Evolutionary conservation across 2,797 vertebrate genomes (phyloP).

Genomic region (Gymnoscopelus braueri): DNA sequence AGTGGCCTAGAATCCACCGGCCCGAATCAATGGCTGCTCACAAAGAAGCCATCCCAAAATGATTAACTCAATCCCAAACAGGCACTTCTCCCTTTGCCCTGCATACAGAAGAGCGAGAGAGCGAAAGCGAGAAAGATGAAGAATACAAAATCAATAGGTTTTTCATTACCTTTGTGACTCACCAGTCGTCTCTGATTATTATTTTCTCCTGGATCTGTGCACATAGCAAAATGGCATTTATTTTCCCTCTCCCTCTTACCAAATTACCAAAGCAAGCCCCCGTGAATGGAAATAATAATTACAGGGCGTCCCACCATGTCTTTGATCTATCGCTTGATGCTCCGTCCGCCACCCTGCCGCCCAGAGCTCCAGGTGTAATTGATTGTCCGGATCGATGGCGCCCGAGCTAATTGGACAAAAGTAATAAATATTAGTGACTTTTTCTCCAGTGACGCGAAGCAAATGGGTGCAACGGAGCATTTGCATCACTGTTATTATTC

Average conservation of each 20-base stretch:
- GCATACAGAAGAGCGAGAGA: background rate
- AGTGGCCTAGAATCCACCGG: constrained; percentile 49
- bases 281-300: constrained; percentile 58
- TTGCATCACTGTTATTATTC: constrained; percentile 49
- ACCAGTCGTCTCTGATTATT: constrained; percentile 53
- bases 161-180: constrained; percentile 60
- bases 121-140: constrained; percentile 3
- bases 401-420: constrained; percentile 69
- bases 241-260: constrained; percentile 28
- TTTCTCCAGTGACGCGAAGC: background rate
- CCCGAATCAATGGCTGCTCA: constrained; percentile 55
- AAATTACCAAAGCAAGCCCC: constrained; percentile 44
- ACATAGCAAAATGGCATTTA: constrained; percentile 42
- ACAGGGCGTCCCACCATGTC: constrained; percentile 26
- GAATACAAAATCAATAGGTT: constrained; percentile 61
- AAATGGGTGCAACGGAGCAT: constrained; percentile 33
- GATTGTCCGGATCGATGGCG: constrained; percentile 58
- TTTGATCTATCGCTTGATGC: constrained; percentile 57
- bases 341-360: constrained; percentile 20
- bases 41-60: constrained; percentile 35
- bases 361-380: constrained; percentile 54
- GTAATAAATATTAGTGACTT: constrained; percentile 69
- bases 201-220: constrained; percentile 27
- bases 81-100: constrained; percentile 1
- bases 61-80: constrained; percentile 45